These are phyloP conservation scores for Spermophilus dauricus DNA, from an alignment of 2,113 vertebrate genomes.

Conservation along the genomic window DNA sequence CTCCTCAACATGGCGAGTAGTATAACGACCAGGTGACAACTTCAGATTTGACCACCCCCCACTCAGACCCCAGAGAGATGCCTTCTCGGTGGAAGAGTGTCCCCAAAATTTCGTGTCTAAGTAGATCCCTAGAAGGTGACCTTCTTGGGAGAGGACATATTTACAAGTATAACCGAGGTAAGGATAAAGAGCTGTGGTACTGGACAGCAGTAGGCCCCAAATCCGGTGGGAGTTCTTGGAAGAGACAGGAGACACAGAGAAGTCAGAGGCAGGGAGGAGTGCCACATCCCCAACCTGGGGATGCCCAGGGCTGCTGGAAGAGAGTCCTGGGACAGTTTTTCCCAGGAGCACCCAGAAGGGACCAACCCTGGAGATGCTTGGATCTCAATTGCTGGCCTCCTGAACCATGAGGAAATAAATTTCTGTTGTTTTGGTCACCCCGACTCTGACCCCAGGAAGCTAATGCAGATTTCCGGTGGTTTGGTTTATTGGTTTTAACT, in stretches of 20 bases:
- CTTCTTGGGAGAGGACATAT: neutral
- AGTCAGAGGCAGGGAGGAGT: neutral
- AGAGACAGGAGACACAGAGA: neutral
- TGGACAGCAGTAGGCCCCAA: no score
- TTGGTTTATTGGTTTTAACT: neutral
- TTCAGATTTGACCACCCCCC: neutral
- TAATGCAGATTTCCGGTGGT: neutral
- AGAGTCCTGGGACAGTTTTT: neutral
- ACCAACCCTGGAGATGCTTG: no score
- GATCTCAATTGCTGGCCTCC: neutral
- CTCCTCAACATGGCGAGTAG: fast-evolving
- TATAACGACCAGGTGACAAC: fast-evolving
- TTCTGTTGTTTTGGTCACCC: neutral
- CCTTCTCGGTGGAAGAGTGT: no score
- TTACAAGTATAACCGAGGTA: neutral
- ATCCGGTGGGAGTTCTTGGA: neutral
- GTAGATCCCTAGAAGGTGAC: neutral
- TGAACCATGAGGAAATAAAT: neutral
- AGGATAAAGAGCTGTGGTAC: neutral
- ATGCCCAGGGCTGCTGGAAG: neutral
- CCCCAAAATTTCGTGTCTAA: neutral
- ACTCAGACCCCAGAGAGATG: neutral
- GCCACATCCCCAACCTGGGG: no score
- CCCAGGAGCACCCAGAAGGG: neutral
- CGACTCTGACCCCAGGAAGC: neutral